A percentile compares a stretch with the other conserved stretches of the same genome.
Evolutionary conservation across 2,797 vertebrate species (phyloP).

Genomic region (Thripadectes ignobilis): DNA sequence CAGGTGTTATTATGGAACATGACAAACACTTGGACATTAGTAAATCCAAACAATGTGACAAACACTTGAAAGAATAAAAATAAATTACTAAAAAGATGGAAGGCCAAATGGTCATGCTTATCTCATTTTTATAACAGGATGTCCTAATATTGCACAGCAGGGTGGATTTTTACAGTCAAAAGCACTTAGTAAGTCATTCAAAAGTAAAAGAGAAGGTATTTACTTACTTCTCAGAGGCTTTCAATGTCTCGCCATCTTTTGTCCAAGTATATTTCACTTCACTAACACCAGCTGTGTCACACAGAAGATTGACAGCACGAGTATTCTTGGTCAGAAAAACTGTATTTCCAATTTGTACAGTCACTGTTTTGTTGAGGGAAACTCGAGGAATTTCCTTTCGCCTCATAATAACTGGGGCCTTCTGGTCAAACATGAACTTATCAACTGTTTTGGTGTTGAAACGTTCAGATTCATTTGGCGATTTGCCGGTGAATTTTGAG

Average conservation of each 20-base stretch:
- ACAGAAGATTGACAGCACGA: slow-evolving; percentile 78
- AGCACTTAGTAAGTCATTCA: neutral
- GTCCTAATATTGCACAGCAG: neutral
- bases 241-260: slow-evolving; percentile 83
- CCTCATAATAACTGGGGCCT: slow-evolving; percentile 75
- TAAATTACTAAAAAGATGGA: neutral
- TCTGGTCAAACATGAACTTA: slow-evolving; percentile 51
- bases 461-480: slow-evolving; percentile 69
- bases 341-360: slow-evolving; percentile 76
- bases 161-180: slow-evolving; percentile 16
- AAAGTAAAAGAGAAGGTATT: neutral
- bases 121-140: neutral
- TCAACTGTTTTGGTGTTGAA: slow-evolving; percentile 30
- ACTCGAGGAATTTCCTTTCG: slow-evolving; percentile 71
- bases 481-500: slow-evolving; percentile 50
- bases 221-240: slow-evolving; percentile 81
- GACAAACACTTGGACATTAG: neutral
- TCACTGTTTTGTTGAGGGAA: slow-evolving; percentile 82
- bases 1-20: neutral
- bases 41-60: neutral
- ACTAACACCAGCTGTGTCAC: slow-evolving; percentile 69
- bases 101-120: neutral
- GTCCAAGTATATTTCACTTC: slow-evolving; percentile 83
- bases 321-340: slow-evolving; percentile 83
- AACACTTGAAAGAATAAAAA: neutral